Evolutionary conservation across 2,113 vertebrate species (phyloP).

Genomic region (Setophaga kirtlandii): DNA sequence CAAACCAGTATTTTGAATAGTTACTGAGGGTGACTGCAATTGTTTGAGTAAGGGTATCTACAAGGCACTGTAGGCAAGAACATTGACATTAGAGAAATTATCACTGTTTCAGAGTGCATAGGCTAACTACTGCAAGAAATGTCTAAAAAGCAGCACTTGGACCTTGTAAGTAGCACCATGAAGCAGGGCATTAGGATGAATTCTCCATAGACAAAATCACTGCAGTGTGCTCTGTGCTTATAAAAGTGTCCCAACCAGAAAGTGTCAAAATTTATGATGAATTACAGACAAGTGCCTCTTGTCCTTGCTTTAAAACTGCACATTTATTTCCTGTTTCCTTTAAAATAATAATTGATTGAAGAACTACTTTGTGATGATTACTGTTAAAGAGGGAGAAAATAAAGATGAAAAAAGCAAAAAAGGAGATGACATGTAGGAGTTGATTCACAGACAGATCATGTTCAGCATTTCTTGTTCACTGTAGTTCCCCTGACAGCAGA

Average conservation of each 20-base stretch:
- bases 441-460: background rate
- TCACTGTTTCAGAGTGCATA: background rate
- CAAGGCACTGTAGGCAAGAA: background rate
- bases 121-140: background rate
- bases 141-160: background rate
- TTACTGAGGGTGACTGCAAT: background rate
- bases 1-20: background rate
- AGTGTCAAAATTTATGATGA: background rate
- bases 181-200: background rate
- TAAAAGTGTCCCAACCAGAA: background rate
- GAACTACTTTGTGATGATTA: background rate
- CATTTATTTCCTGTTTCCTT: background rate
- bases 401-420: background rate
- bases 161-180: background rate
- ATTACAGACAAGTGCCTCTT: background rate
- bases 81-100: background rate
- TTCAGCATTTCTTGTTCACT: background rate
- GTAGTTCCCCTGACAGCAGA: constrained; percentile 9
- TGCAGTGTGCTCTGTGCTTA: background rate
- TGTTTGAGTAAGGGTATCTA: background rate
- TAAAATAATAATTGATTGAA: constrained; percentile 35
- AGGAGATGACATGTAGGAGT: background rate
- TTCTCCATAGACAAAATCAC: background rate
- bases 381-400: background rate
- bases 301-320: background rate